Evolutionary conservation across 2,797 vertebrate genomes (phyloP).

Genomic region (Crocidura indochinensis): DNA sequence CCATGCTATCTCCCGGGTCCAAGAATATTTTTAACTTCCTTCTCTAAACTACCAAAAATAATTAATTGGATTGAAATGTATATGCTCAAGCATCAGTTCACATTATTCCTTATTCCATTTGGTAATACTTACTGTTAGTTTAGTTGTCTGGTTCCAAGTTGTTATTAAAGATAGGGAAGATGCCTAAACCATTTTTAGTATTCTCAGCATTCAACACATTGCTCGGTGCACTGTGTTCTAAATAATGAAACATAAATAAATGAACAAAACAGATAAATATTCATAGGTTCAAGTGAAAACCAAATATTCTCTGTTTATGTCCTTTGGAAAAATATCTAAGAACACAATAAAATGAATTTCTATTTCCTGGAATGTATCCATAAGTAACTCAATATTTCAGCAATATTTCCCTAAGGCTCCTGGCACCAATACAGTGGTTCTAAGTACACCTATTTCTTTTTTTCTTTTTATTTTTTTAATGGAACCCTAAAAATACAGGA

Average conservation of each 20-base stretch:
- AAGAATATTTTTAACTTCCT: slow-evolving; percentile 1
- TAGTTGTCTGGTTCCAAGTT: neutral
- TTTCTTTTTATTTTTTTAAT: neutral
- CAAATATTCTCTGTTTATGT: neutral
- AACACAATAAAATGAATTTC: neutral
- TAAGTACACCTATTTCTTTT: neutral
- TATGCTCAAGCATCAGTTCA: neutral
- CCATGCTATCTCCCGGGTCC: no score
- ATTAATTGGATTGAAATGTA: slow-evolving; percentile 18
- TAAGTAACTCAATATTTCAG: neutral
- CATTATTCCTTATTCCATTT: neutral
- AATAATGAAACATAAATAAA: neutral
- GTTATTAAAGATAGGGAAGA: neutral
- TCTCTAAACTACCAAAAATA: neutral
- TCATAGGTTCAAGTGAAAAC: neutral
- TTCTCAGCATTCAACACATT: neutral
- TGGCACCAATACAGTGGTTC: neutral
- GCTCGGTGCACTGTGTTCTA: neutral
- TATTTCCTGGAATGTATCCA: neutral
- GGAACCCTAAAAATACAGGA: neutral
- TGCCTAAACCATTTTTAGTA: neutral
- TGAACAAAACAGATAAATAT: neutral
- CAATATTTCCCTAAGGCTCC: neutral
- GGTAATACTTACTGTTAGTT: neutral
- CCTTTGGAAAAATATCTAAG: neutral